Conservation (phyloP, 2,888 invertebrate genomes). For the Drosophila limbata region DNA sequence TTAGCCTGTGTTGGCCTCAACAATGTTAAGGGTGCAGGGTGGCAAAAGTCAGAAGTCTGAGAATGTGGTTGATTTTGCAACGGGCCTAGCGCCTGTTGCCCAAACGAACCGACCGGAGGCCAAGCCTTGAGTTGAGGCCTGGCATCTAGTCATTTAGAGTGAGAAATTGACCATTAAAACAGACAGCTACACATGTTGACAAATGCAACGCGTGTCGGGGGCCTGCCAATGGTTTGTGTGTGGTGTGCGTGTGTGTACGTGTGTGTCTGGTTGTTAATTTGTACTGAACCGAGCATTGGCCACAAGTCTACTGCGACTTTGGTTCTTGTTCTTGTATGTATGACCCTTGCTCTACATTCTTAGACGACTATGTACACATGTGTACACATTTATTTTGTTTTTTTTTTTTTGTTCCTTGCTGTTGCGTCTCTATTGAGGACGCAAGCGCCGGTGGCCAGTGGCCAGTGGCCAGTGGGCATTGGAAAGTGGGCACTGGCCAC, state of each 20-base stretch:
- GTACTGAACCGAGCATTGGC: conserved; percentile 19
- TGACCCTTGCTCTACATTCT: conserved; percentile 17
- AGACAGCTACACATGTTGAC: conserved; percentile 79
- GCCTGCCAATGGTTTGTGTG: background rate
- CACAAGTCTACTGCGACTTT: conserved; percentile 52
- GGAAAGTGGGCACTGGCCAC: background rate
- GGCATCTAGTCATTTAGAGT: conserved; percentile 78
- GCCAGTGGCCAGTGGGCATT: background rate
- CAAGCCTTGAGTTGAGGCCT: conserved; percentile 30
- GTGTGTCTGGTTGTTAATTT: conserved; percentile 36
- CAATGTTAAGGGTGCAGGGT: conserved; percentile 23
- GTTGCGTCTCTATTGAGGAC: conserved; percentile 14
- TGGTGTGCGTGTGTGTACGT: background rate
- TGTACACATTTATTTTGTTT: conserved; percentile 6
- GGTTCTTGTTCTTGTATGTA: conserved; percentile 8
- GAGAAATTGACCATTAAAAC: conserved; percentile 84
- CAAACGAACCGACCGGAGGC: conserved; percentile 15
- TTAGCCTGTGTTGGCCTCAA: background rate
- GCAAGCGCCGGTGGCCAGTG: conserved; percentile 7
- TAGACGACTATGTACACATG: conserved; percentile 18
- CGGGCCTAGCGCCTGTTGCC: conserved; percentile 15
- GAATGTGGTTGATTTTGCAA: conserved; percentile 4
- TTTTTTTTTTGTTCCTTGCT: conserved; percentile 6
- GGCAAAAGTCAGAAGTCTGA: conserved; percentile 12
- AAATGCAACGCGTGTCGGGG: conserved; percentile 68